Evolutionary conservation across 2,888 invertebrate genomes (phyloP), one percentile per base, ranked within the genome.

Genomic region (Cerceris rybyensis): DNA sequence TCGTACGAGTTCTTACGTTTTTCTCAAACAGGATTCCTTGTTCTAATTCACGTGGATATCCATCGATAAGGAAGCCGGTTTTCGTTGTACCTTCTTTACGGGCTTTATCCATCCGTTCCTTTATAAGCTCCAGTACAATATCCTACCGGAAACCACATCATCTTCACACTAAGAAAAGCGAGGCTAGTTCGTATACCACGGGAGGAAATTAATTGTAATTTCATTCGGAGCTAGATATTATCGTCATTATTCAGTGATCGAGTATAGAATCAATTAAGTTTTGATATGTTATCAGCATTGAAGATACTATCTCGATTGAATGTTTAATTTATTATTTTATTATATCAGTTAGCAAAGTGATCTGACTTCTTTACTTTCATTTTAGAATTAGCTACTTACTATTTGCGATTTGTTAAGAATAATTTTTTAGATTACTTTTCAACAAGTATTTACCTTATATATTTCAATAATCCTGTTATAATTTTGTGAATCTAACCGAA

Each of bases 81-180:
- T 70, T 71, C 75, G 95, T 95, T n/a, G 94, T 93, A 41, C 92
- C 92, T 6, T 93, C 89, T 4, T 93, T 87, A 50, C 91, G 90
- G 2, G 94, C 94, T 55, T 94, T 94, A 52, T 95, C 89, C 93
- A 99, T 98, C n/a, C 97, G 97, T 87, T 96, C 96, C 88, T 96
- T 97, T 68, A 99, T 93, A 71, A 99, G 93, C 49, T 96, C 95
- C 82, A 99, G 93, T 0, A 99, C 98, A 14, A 97, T 94, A 78
- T 97, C 97, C 94, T 98, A 88, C 17, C 88, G 83, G 58, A 71
- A 80, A 83, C 65, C 77, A 76, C 39, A 72, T 69, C 14, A 78
- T 77, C 70, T 78, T 74, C 67, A 78, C 61, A 79, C 72, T 78
- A 66, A 74, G 70, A 49, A 83, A 69, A 81, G 64, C 52, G 54